A percentile compares a stretch with the other conserved stretches of the same genome.
phyloP scores from a whole-genome alignment of 1,140 invertebrate species.

The Cepaea nemoralis region DNA sequence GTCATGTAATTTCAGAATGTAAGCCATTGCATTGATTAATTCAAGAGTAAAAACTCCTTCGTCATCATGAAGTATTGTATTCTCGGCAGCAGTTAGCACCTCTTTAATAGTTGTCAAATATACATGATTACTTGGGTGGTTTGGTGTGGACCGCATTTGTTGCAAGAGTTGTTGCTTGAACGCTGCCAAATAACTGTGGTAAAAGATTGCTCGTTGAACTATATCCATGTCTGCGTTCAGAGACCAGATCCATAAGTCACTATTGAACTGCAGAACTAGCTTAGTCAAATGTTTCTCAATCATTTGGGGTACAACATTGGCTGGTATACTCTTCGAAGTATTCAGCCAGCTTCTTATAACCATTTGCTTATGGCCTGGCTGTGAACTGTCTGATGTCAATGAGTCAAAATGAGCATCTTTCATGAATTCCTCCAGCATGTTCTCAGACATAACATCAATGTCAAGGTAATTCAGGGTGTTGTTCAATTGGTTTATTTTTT shows the following conservation, averaged over 20 bases:
- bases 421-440: neutral
- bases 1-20: neutral
- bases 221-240: neutral
- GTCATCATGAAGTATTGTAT: neutral
- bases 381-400: neutral
- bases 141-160: neutral
- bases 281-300: conserved; percentile 19
- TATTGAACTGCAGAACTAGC: neutral
- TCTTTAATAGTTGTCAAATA: neutral
- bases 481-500: neutral
- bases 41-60: neutral
- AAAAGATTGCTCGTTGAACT: neutral
- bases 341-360: conserved; percentile 4
- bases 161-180: neutral
- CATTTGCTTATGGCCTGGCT: neutral
- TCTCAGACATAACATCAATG: conserved; percentile 1
- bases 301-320: neutral
- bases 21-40: neutral
- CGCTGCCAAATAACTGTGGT: neutral
- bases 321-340: neutral
- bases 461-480: conserved; percentile 9
- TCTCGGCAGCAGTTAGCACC: neutral
- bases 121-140: neutral
- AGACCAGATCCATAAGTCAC: too few species aligned
- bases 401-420: neutral